Evolutionary conservation across 2,113 vertebrate genomes (phyloP).

Genomic region (Rhegmatorhina hoffmannsi): DNA sequence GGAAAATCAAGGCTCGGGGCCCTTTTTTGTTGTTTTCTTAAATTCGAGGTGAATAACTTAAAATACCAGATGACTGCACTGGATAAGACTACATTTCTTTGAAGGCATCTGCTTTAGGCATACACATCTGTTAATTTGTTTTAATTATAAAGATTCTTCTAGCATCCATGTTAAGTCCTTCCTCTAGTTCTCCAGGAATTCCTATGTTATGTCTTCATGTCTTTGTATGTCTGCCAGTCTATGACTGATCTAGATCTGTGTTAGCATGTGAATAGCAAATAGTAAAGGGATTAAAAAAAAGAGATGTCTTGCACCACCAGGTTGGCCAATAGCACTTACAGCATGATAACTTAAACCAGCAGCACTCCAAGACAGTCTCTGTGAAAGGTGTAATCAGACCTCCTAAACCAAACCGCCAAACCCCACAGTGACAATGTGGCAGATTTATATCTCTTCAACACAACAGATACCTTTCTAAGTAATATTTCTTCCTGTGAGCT

Average conservation of each 20-base stretch:
- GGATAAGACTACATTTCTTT: not conserved
- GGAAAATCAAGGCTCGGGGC: not conserved
- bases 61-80: not conserved
- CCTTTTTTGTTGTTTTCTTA: not conserved
- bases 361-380: not conserved
- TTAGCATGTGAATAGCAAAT: not conserved
- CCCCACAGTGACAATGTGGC: not conserved
- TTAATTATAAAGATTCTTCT: not conserved
- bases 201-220: not conserved
- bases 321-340: not conserved
- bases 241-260: not conserved
- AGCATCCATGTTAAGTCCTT: not conserved
- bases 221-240: not conserved
- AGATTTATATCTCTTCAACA: not conserved
- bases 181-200: not conserved
- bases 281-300: not conserved
- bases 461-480: not conserved
- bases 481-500: not conserved
- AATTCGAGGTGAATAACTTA: not conserved
- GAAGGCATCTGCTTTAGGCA: not conserved
- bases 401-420: not conserved
- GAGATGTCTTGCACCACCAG: not conserved
- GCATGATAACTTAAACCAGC: not conserved
- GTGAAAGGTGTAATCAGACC: not conserved
- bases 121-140: not conserved